These are phyloP conservation scores for Drosophila hydei DNA, from an alignment of 1,140 invertebrate species.

Conservation along the genomic window DNA sequence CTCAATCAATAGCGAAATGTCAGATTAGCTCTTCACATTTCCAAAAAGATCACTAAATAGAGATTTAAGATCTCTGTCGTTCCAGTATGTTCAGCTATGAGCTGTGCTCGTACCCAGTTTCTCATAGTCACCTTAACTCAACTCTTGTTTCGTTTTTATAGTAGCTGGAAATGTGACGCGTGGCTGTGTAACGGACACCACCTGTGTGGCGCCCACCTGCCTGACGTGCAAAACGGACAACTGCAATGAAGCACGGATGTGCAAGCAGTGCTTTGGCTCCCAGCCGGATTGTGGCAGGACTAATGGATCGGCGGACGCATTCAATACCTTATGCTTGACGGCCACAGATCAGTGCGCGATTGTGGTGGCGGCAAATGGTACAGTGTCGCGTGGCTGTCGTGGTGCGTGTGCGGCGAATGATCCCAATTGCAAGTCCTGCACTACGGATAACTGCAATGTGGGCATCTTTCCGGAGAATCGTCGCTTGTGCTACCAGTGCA, in stretches of 20 bases:
- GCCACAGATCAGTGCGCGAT: slow-evolving; percentile 31
- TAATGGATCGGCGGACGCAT: not conserved
- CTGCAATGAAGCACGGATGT: slow-evolving; percentile 54
- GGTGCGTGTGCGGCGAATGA: not conserved
- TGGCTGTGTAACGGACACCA: slow-evolving; percentile 23
- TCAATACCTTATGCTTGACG: slow-evolving; percentile 5
- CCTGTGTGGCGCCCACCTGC: slow-evolving; percentile 31
- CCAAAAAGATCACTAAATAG: too few species aligned
- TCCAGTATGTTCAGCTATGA: too few species aligned
- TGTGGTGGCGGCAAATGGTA: slow-evolving; percentile 18
- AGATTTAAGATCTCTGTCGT: too few species aligned
- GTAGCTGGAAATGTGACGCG: slow-evolving; percentile 27
- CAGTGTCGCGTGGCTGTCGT: slow-evolving; percentile 43
- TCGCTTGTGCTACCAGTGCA: slow-evolving; percentile 54
- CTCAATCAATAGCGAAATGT: too few species aligned
- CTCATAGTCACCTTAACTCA: too few species aligned
- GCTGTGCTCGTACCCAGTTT: too few species aligned
- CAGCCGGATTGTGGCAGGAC: slow-evolving; percentile 28
- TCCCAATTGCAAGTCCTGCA: slow-evolving; percentile 37
- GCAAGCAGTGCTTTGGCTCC: slow-evolving; percentile 39
- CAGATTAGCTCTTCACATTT: too few species aligned
- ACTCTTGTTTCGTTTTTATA: not conserved
- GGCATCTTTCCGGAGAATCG: slow-evolving; percentile 47
- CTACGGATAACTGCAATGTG: slow-evolving; percentile 38
- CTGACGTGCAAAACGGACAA: slow-evolving; percentile 15